Evolutionary conservation across 2,113 vertebrate genomes (phyloP), one percentile per base, ranked within the genome.

Genomic region (Pluvianellus socialis): DNA sequence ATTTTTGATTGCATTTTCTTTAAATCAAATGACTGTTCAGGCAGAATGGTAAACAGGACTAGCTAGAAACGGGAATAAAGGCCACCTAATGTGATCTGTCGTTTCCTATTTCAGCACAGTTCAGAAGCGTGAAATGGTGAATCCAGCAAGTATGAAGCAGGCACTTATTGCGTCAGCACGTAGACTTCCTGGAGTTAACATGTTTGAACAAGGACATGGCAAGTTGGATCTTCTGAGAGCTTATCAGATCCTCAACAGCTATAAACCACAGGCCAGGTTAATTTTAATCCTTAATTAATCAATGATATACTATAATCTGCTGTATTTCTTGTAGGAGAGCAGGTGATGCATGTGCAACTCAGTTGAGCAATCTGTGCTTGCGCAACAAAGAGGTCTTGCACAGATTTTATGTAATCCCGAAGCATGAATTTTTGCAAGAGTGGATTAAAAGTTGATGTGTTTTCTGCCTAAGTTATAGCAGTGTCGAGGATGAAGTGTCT

Each of bases 141-240:
- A 99, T 90, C 99, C 99, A 7, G 99, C 99, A 50, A 99, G 99
- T 71, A 99, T 99, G 99, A 99, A 99, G 97, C 99, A 99, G 98
- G 99, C 99, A 8, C 98, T 99, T 75, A 99, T 99, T 4, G 99
- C 99, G 0, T 99, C 99, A 1, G 99, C 99, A 20, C 99, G 99
- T 73, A 98, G 99, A 62, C 98, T 99, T 86, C 99, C 99, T 4
- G 99, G 99, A 13, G 99, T 99, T 94, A 99, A 99, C 98, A 99
- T 99, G 99, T 99, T 99, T 89, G 99, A 99, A 79, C 99, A 99
- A 97, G 99, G 99, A 62, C 99, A 99, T 14, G 99, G 99, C 88
- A 99, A 99, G 87, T 97, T 99, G 71, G 99, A 99, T 96, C 98
- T 99, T 44, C 98, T 99, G 56, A 93, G 99, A 92, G 99, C 99